A percentile compares a stretch with the other conserved stretches of the same genome.
Evolutionary conservation across 1,140 invertebrate species (phyloP).

Genomic region (Brachystomella parvula): DNA sequence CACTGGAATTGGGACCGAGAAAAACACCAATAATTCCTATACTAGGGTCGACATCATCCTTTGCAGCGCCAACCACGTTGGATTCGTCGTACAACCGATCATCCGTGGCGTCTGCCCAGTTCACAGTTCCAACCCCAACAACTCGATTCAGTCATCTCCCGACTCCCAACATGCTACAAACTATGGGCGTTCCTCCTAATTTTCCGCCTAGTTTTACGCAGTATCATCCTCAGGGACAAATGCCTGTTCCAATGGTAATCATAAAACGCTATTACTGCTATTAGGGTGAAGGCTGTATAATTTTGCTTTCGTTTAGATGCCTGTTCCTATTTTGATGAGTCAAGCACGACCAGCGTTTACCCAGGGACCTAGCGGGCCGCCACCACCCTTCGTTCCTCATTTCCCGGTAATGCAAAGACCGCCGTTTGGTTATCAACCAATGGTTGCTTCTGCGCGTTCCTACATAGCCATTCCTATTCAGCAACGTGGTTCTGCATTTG

Average conservation of each 20-base stretch:
- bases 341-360: conserved; percentile 1
- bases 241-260: conserved; percentile 2
- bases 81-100: no score
- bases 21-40: no score
- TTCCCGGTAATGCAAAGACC: neutral
- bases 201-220: neutral
- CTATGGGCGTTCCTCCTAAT: no score
- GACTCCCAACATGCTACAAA: neutral
- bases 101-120: no score
- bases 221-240: conserved; percentile 5
- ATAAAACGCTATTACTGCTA: no score
- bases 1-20: no score
- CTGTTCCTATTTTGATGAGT: neutral
- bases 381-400: neutral
- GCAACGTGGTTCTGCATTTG: neutral
- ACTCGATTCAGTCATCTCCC: neutral
- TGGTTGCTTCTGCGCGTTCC: neutral
- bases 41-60: no score
- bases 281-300: no score
- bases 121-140: no score
- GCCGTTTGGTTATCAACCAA: neutral
- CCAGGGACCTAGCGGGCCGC: neutral
- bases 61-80: no score
- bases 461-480: conserved; percentile 4
- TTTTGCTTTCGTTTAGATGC: no score